A percentile compares a stretch with the other conserved stretches of the same genome.
These are phyloP conservation scores for Syrphus vitripennis DNA, from an alignment of 2,888 invertebrate species.

Conservation along the genomic window DNA sequence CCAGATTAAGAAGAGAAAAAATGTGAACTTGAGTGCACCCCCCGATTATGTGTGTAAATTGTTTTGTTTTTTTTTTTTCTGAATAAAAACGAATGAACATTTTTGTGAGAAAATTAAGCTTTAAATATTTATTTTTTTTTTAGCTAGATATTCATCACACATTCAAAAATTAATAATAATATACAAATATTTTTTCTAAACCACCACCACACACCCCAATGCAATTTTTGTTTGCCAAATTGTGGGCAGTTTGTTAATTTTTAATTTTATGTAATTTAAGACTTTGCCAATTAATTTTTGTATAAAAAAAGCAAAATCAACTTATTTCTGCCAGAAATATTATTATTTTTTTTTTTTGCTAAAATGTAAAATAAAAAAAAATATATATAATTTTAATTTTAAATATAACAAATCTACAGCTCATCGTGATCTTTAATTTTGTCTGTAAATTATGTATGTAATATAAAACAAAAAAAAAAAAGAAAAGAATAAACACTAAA, in stretches of 20 bases:
- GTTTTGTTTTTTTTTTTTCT: conserved; percentile 7
- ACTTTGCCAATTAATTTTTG: conserved; percentile 58
- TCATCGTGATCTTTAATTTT: conserved; percentile 60
- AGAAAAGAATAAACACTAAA: conserved; percentile 12
- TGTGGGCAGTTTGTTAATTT: conserved; percentile 11
- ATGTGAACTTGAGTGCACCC: conserved; percentile 11
- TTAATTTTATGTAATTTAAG: conserved; percentile 20
- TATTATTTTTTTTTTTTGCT: conserved; percentile 8
- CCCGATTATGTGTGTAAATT: conserved; percentile 6
- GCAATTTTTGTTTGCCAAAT: conserved; percentile 20
- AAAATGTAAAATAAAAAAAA: not conserved
- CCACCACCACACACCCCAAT: conserved; percentile 19
- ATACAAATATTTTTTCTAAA: conserved; percentile 10
- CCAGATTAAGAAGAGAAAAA: conserved; percentile 30
- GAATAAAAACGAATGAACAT: not conserved
- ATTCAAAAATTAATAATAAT: not conserved
- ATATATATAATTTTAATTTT: not conserved
- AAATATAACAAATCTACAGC: conserved; percentile 40
- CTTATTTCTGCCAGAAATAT: conserved; percentile 49
- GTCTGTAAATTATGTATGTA: conserved; percentile 62
- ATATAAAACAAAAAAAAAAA: conserved; percentile 29
- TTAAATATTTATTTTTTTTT: conserved; percentile 28
- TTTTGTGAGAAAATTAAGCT: conserved; percentile 51
- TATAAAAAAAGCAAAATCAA: conserved; percentile 5
- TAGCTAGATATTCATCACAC: conserved; percentile 44